phyloP scores from a whole-genome alignment of 2,888 invertebrate species.

The Nasonovia ribisnigri region DNA sequence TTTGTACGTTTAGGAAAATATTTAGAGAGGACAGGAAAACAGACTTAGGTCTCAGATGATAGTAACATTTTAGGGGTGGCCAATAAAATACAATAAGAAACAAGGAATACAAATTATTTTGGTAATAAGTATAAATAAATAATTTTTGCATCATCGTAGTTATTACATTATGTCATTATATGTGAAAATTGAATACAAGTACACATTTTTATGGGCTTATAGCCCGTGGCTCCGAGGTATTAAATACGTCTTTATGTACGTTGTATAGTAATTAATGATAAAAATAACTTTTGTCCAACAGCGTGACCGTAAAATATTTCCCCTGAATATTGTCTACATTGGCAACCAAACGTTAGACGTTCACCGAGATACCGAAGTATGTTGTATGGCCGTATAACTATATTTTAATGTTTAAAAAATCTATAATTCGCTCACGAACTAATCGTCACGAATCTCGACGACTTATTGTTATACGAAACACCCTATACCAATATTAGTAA shows the following conservation, averaged over 20 bases:
- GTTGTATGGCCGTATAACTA: background rate
- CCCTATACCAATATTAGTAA: background rate
- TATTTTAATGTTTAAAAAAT: background rate
- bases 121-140: background rate
- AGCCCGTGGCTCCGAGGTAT: background rate
- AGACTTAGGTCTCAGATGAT: background rate
- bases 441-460: background rate
- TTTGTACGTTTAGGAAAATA: background rate
- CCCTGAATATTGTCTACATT: background rate
- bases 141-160: background rate
- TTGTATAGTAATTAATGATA: background rate
- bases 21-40: background rate
- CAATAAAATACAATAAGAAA: background rate
- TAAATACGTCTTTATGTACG: background rate
- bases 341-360: slow-evolving; percentile 11
- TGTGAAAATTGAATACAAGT: background rate
- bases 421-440: background rate
- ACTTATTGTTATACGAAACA: background rate
- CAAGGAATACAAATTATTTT: background rate
- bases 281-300: background rate
- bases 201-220: background rate
- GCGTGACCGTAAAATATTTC: background rate
- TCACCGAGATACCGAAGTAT: background rate
- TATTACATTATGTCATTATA: background rate
- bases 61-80: background rate